A percentile compares a stretch with the other conserved stretches of the same genome.
phyloP scores from a whole-genome alignment of 2,113 vertebrate genomes.

The Sinocyclocheilus anshuiensis region DNA sequence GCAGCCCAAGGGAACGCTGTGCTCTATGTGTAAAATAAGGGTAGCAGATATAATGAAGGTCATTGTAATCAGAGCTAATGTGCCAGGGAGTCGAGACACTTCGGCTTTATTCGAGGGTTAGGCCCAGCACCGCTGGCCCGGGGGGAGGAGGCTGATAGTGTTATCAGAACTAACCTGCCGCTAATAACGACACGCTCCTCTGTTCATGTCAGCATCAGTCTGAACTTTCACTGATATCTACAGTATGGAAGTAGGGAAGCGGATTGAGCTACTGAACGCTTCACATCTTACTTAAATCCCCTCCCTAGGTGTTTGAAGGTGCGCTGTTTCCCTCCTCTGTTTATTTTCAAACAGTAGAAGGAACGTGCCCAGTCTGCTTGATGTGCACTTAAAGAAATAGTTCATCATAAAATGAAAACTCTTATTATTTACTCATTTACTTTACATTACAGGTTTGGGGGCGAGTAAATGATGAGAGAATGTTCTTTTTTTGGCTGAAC shows the following conservation, averaged over 20 bases:
- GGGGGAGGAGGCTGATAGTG: slow-evolving; percentile 76
- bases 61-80: slow-evolving; percentile 82
- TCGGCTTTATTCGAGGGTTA: slow-evolving; percentile 75
- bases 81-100: slow-evolving; percentile 76
- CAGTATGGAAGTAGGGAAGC: slow-evolving; percentile 58
- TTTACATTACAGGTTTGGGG: neutral
- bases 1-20: slow-evolving; percentile 67
- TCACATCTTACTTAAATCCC: slow-evolving; percentile 75
- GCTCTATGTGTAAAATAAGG: slow-evolving; percentile 77
- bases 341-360: slow-evolving; percentile 48
- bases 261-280: slow-evolving; percentile 62
- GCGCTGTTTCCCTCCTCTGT: slow-evolving; percentile 35
- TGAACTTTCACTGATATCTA: slow-evolving; percentile 75
- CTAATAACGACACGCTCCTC: slow-evolving; percentile 74
- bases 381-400: slow-evolving; percentile 47
- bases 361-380: slow-evolving; percentile 60
- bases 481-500: neutral
- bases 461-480: neutral
- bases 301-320: slow-evolving; percentile 73
- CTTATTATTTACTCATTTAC: neutral
- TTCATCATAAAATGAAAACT: neutral
- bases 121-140: slow-evolving; percentile 67
- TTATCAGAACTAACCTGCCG: slow-evolving; percentile 82
- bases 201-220: slow-evolving; percentile 71
- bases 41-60: slow-evolving; percentile 82